Percentiles rank a stretch among this genome's conserved stretches.
Conservation (phyloP, 2,797 vertebrate genomes). For the Prunella strophiata region DNA sequence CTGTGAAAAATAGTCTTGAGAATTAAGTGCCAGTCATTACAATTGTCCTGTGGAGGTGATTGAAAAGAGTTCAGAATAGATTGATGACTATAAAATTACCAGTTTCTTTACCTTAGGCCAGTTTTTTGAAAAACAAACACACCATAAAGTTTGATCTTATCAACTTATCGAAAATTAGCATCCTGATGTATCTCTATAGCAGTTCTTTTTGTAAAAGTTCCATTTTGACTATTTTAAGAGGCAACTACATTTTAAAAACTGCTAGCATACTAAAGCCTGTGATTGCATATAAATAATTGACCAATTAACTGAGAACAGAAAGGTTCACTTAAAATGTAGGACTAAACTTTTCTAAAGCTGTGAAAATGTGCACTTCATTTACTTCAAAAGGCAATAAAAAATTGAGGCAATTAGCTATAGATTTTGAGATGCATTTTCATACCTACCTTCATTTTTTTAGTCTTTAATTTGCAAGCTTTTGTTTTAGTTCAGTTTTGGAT, state of each 20-base stretch:
- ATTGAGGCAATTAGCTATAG: not conserved
- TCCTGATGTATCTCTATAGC: not conserved
- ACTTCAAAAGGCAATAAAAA: not conserved
- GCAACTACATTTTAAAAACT: not conserved
- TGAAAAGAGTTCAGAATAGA: not conserved
- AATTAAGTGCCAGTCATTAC: not conserved
- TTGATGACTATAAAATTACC: not conserved
- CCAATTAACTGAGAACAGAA: not conserved
- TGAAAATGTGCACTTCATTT: not conserved
- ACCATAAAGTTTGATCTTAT: not conserved
- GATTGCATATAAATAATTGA: not conserved
- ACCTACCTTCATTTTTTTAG: not conserved
- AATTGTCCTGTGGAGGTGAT: not conserved
- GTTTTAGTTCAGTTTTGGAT: not conserved
- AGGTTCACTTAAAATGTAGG: not conserved
- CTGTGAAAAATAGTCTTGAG: not conserved
- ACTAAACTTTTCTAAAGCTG: not conserved
- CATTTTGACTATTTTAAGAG: not conserved
- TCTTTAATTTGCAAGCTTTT: not conserved
- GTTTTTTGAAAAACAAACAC: not conserved
- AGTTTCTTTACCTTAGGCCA: not conserved
- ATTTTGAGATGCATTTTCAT: not conserved
- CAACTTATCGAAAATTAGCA: not conserved
- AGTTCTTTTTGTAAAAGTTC: not conserved
- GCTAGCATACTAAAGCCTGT: not conserved